Evolutionary conservation across 2,113 vertebrate genomes (phyloP), one percentile per base, ranked within the genome.

Genomic region (Setophaga kirtlandii): DNA sequence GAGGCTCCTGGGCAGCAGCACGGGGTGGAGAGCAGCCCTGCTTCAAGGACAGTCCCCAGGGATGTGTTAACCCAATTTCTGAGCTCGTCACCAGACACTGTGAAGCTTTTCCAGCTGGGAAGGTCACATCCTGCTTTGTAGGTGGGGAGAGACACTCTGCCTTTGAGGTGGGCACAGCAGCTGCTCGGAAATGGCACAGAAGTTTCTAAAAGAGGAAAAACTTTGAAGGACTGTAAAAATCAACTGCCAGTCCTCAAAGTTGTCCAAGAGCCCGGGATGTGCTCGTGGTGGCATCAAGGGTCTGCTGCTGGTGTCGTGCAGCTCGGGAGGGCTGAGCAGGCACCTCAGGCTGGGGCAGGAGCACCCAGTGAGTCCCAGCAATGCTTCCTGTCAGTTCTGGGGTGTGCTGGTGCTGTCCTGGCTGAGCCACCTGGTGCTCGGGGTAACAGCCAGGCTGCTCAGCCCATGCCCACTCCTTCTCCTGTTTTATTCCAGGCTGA

Each of bases 401-500:
- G 25, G 0, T n/a, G 37, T 35, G 14, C 6, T 8, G 55, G 16
- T 47, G 53, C 25, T 93, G 11, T 39, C 33, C 46, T 17, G 33
- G 53, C 55, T 50, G n/a, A 20, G 22, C 42, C 44, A 1, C 3
- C 10, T 8, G 0, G 2, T 15, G 65, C 9, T 58, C 78, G 78
- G 30, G 80, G 0, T 49, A 2, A 0, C 33, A 10, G 12, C 47
- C 73, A 16, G 71, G 63, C 68, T 42, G 46, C 10, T 25, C 67
- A 30, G 2, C 33, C 81, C 60, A 0, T 65, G 59, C 53, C 81
- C 74, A 46, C 75, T 77, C 27, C 0, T 83, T 41, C 39, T 46
- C 28, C 81, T 65, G 41, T 67, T 41, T 25, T 18, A 4, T 94
- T 95, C 15, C 98, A 99, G 99, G 99, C 99, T 4, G 99, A 99